Evolutionary conservation across 2,888 invertebrate genomes (phyloP).

Genomic region (Stramonita haemastoma): DNA sequence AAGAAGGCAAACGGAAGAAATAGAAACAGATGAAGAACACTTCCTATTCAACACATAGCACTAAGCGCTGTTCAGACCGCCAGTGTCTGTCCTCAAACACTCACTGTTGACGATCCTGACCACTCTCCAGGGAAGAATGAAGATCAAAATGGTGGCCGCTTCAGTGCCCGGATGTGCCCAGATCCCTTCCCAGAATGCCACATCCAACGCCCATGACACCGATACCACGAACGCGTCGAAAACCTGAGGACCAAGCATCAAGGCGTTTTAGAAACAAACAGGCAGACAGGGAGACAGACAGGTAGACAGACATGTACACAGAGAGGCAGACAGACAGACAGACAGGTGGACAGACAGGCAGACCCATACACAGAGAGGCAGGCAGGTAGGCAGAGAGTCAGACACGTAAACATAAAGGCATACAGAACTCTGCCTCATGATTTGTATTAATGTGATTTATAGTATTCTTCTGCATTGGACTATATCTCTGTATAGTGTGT

Average conservation of each 20-base stretch:
- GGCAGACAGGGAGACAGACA: too few species aligned
- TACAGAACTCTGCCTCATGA: too few species aligned
- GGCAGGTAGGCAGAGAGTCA: too few species aligned
- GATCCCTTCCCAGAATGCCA: conserved; percentile 71
- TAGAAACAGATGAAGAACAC: neutral
- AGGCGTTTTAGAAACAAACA: too few species aligned
- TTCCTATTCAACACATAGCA: neutral
- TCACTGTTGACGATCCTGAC: conserved; percentile 73
- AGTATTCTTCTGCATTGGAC: too few species aligned
- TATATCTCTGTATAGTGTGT: too few species aligned
- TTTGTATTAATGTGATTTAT: too few species aligned
- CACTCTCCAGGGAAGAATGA: conserved; percentile 71
- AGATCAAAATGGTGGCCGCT: conserved; percentile 69
- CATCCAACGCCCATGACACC: conserved; percentile 70
- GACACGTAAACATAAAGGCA: too few species aligned
- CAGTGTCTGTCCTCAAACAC: conserved; percentile 39
- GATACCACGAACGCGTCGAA: conserved; percentile 71
- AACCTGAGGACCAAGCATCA: conserved; percentile 53
- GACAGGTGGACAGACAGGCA: too few species aligned
- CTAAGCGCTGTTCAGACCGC: neutral
- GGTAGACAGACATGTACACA: too few species aligned
- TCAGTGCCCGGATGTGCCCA: conserved; percentile 70
- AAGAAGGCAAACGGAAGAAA: neutral
- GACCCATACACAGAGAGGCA: too few species aligned
- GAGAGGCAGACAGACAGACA: too few species aligned